Evolutionary conservation across 2,113 vertebrate species (phyloP).

Genomic region (Ancistrus triradiatus): DNA sequence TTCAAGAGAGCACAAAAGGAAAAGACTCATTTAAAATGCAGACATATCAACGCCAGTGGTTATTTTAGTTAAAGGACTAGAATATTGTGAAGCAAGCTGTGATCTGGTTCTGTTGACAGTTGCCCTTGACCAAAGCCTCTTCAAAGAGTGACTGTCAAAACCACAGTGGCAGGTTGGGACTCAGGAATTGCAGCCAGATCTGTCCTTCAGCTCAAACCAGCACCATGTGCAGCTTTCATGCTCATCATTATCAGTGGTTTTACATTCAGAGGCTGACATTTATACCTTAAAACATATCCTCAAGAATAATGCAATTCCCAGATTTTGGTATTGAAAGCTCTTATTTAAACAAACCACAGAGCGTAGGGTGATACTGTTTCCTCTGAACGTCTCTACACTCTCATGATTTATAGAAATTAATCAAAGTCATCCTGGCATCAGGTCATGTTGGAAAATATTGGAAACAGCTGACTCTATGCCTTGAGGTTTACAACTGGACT

Average conservation of each 20-base stretch:
- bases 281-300: constrained; percentile 42
- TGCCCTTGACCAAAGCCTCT: constrained; percentile 47
- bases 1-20: constrained; percentile 56
- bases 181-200: constrained; percentile 26
- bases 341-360: too few relatives aligned
- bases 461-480: too few relatives aligned
- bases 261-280: constrained; percentile 39
- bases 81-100: constrained; percentile 50
- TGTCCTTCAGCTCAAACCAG: constrained; percentile 16
- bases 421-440: constrained; percentile 43
- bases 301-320: constrained; percentile 48
- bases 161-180: constrained; percentile 30
- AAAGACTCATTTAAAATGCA: constrained; percentile 62
- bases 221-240: constrained; percentile 8
- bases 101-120: constrained; percentile 52
- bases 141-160: constrained; percentile 50
- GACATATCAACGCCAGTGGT: constrained; percentile 59
- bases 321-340: constrained; percentile 39
- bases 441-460: constrained; percentile 51
- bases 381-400: too few relatives aligned
- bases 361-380: too few relatives aligned
- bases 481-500: too few relatives aligned
- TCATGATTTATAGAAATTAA: constrained; percentile 47
- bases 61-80: constrained; percentile 44
- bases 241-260: constrained; percentile 39